Evolutionary conservation across 2,113 vertebrate species (phyloP), one percentile per base, ranked within the genome.

Genomic region (Gadus chalcogrammus): DNA sequence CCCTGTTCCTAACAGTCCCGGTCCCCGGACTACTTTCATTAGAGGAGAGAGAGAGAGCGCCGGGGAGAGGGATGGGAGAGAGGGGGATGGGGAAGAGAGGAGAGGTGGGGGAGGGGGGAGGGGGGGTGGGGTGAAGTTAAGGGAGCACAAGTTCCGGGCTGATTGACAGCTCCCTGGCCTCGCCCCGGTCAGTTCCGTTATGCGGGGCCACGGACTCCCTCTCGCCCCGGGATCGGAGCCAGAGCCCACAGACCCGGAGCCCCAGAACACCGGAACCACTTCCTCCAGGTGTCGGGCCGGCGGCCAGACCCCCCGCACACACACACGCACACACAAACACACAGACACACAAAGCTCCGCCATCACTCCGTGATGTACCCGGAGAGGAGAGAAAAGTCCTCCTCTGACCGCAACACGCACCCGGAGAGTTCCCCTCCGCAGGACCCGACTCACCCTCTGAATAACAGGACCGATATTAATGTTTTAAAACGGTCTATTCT

Each of bases 201-300:
- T 48, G 42, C 42, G 12, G 42, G 42, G 12, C 8, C 42, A 48
- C 9, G 12, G 42, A 48, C 31, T 35, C 31, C 6, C 31, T 35
- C 87, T 89, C 87, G 85, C 87, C 84, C 83, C 85, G 85, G 31
- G 31, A 35, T 7, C 31, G 31, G 31, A 35, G 31, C 31, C 31
- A 35, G 31, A 35, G 31, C 31, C 31, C 42, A 48, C 9, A 48
- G 42, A 24, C 42, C 42, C 42, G 42, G 42, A 9, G 9, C 42
- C 8, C 42, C 42, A 48, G 42, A 48, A 48, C 12, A 48, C 42
- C 42, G 12, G 42, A 48, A 48, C 42, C 64, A 65, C 53, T 74
- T 68, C 78, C 75, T 72, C 67, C 69, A 17, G 16, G 77, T 75
- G 75, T 76, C 73, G 70, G 71, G 65, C 65, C 68, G 69, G 27